phyloP scores from a whole-genome alignment of 2,113 vertebrate species.

The Mormoops blainvillei region DNA sequence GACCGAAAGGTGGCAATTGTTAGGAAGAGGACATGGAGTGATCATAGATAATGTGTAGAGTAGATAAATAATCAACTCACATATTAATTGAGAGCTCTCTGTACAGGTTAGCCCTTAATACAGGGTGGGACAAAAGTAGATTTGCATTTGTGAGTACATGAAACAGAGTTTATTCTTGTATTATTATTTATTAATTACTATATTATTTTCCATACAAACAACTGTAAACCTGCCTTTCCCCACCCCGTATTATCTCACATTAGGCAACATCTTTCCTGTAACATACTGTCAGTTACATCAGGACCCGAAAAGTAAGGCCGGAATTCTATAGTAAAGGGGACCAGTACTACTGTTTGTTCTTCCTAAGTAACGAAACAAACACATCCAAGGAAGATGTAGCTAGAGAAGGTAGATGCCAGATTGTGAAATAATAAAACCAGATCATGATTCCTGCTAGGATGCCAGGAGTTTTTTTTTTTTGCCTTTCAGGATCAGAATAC shows the following conservation, averaged over 20 bases:
- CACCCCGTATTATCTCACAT: not conserved
- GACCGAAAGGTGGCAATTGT: not conserved
- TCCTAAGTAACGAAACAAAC: not conserved
- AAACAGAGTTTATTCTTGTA: not conserved
- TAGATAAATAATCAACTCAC: not conserved
- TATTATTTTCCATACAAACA: not conserved
- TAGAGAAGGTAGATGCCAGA: not conserved
- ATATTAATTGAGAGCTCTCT: not conserved
- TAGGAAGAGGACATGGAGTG: not conserved
- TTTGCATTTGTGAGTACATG: not conserved
- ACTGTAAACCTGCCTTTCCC: no score
- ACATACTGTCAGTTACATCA: not conserved
- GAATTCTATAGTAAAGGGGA: not conserved
- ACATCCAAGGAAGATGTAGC: not conserved
- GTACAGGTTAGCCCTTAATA: not conserved
- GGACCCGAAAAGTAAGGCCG: not conserved
- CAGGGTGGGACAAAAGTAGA: not conserved
- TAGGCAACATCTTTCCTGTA: not conserved
- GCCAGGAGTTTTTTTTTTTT: no score
- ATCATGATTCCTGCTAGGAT: not conserved
- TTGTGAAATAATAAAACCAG: not conserved
- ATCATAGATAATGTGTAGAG: not conserved
- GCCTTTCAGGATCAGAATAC: not conserved
- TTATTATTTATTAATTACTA: not conserved
- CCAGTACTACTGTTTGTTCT: not conserved